These are phyloP conservation scores for Anneissia japonica DNA, from an alignment of 35 echinoderm and acorn worm genomes.

Conservation along the genomic window DNA sequence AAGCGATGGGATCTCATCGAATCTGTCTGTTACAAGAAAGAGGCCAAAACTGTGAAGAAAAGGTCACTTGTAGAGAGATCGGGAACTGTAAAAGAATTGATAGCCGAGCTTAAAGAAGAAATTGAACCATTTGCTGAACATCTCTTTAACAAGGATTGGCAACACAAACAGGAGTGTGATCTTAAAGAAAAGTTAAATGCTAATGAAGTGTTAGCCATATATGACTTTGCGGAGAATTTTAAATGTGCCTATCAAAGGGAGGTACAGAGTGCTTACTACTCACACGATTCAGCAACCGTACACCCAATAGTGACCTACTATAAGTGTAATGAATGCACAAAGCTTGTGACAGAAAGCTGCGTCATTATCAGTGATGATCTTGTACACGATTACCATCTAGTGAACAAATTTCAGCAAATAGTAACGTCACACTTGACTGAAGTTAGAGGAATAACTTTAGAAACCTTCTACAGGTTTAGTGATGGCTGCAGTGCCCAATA, in stretches of 20 bases:
- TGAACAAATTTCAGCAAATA: constrained; percentile 17
- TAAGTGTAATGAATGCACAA: constrained; percentile 9
- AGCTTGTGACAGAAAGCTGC: constrained; percentile 42
- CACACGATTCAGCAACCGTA: constrained; percentile 51
- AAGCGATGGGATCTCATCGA: constrained; percentile 35
- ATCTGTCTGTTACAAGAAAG: constrained; percentile 19
- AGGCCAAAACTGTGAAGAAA: constrained; percentile 26
- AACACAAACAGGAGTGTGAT: constrained; percentile 27
- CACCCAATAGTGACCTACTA: constrained; percentile 61
- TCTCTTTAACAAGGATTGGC: constrained; percentile 73
- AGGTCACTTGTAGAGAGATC: constrained; percentile 10
- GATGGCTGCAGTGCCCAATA: constrained; percentile 76
- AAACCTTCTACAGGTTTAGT: constrained; percentile 31
- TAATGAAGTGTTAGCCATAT: constrained; percentile 25
- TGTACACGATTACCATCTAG: constrained; percentile 14
- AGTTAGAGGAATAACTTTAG: too few species aligned
- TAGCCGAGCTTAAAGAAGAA: constrained; percentile 46
- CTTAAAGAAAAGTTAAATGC: constrained; percentile 28
- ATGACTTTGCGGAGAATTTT: constrained; percentile 68
- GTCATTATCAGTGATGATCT: constrained; percentile 34
- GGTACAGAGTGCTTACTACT: constrained; percentile 72
- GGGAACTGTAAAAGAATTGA: constrained; percentile 13
- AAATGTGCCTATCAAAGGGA: constrained; percentile 63
- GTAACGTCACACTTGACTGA: neutral
- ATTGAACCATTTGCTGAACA: constrained; percentile 32